A percentile compares a stretch with the other conserved stretches of the same genome.
Conservation (phyloP, 2,113 vertebrate genomes). For the Propithecus coquereli region DNA sequence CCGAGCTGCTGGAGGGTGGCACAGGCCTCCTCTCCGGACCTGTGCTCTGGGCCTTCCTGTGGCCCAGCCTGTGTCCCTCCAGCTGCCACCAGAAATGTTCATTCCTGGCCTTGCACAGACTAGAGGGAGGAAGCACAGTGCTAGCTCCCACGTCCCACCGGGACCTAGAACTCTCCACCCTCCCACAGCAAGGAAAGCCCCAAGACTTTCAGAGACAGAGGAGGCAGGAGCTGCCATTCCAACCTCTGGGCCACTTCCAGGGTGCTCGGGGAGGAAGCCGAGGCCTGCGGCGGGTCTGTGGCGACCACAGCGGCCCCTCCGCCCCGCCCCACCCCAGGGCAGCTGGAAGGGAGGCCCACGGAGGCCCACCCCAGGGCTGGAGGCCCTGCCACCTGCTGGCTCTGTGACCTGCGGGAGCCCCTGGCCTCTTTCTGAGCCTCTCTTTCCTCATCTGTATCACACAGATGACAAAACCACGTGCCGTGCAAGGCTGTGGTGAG, state of each 20-base stretch:
- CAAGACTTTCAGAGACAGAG: neutral
- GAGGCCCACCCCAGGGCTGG: neutral
- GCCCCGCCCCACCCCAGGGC: neutral
- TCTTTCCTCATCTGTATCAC: neutral
- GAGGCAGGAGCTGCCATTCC: neutral
- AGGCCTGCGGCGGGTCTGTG: neutral
- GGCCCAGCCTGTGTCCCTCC: neutral
- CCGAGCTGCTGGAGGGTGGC: neutral
- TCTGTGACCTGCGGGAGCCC: neutral
- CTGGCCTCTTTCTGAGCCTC: neutral
- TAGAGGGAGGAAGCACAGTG: neutral
- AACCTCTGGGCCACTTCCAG: neutral
- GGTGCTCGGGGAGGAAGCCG: neutral
- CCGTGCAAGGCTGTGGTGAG: neutral
- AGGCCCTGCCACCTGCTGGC: neutral
- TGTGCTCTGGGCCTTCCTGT: neutral
- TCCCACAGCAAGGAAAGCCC: neutral
- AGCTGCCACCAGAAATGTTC: neutral
- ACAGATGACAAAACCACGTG: neutral
- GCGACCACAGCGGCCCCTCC: neutral
- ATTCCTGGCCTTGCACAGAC: neutral
- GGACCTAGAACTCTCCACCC: neutral
- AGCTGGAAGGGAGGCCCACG: neutral
- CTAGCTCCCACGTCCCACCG: neutral
- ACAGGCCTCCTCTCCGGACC: neutral